Evolutionary conservation across 1,140 invertebrate genomes (phyloP).

Genomic region (Odontomachus brunneus): DNA sequence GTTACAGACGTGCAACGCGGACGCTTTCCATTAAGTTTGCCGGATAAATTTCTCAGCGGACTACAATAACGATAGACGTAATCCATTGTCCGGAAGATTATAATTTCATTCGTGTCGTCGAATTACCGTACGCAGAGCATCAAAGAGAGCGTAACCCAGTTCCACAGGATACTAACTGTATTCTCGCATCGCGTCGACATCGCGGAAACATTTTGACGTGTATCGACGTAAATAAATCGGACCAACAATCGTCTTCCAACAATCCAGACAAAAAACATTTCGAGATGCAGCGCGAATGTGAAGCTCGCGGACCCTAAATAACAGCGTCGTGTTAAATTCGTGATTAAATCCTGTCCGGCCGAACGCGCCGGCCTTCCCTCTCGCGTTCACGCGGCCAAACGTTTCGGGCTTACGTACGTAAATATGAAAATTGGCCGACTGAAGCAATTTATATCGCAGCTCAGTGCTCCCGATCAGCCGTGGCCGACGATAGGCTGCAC

Average conservation of each 20-base stretch:
- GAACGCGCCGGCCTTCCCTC: too few species aligned
- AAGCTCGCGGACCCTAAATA: too few species aligned
- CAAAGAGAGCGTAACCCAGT: constrained; percentile 15
- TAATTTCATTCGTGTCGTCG: constrained; percentile 30
- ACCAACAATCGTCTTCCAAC: too few species aligned
- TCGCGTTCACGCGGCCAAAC: too few species aligned
- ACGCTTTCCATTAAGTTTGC: constrained; percentile 37
- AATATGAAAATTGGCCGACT: constrained; percentile 27
- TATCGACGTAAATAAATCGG: too few species aligned
- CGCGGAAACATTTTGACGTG: not conserved
- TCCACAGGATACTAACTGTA: not conserved
- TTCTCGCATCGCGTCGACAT: not conserved
- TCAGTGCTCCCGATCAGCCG: constrained; percentile 10
- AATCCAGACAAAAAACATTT: too few species aligned
- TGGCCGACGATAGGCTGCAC: not conserved
- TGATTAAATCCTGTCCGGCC: constrained; percentile 13
- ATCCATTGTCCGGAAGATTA: constrained; percentile 40
- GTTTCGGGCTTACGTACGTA: not conserved
- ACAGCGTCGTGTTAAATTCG: not conserved
- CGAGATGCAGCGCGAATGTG: too few species aligned
- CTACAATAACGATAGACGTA: constrained; percentile 15
- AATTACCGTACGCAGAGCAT: constrained; percentile 25
- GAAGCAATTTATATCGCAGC: not conserved
- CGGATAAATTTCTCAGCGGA: not conserved
- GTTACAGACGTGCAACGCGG: constrained; percentile 33